Evolutionary conservation across 1,140 invertebrate species (phyloP).

Genomic region (Trachelipus rathkii): DNA sequence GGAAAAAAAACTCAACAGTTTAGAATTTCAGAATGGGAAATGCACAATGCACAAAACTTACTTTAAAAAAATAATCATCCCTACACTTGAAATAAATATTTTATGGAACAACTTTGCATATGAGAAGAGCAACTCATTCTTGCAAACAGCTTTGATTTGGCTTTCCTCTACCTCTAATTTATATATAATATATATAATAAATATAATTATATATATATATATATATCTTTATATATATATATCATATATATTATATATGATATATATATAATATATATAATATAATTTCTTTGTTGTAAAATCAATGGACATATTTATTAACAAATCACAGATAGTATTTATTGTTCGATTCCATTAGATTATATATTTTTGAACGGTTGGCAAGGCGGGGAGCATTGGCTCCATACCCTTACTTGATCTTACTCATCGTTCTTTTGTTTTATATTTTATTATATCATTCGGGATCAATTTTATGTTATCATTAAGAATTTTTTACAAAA

Average conservation of each 20-base stretch:
- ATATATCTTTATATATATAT: background rate
- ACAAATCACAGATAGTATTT: too few species aligned
- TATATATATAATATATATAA: too few species aligned
- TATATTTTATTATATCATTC: too few species aligned
- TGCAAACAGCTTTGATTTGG: background rate
- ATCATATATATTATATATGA: background rate
- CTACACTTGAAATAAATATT: background rate
- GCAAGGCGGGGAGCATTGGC: too few species aligned
- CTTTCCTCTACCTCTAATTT: background rate
- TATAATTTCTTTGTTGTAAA: too few species aligned
- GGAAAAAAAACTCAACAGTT: background rate
- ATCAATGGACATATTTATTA: too few species aligned
- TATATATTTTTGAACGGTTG: too few species aligned
- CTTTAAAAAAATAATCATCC: slow-evolving; percentile 1
- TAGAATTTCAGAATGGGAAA: background rate
- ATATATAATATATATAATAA: slow-evolving; percentile 21
- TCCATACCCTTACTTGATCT: too few species aligned
- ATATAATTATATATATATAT: background rate
- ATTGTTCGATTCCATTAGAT: too few species aligned
- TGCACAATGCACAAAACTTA: background rate
- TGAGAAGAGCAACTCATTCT: background rate
- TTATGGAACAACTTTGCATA: background rate
- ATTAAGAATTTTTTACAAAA: too few species aligned
- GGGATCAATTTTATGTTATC: too few species aligned
- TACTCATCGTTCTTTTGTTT: too few species aligned